A percentile compares a stretch with the other conserved stretches of the same genome.
Evolutionary conservation across 2,797 vertebrate genomes (phyloP).

Genomic region (Coreius guichenoti): DNA sequence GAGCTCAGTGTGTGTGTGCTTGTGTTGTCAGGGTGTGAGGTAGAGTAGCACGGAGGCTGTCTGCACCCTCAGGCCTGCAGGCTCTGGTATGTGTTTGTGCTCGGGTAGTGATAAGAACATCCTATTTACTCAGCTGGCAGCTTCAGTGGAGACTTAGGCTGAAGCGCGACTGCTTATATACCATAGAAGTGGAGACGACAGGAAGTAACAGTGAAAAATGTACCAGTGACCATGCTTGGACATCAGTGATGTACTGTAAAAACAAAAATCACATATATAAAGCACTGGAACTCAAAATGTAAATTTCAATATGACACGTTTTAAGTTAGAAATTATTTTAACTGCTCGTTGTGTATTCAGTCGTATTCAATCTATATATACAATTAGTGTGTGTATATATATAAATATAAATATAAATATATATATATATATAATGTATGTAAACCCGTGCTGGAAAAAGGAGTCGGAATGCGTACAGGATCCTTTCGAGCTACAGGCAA

Average conservation of each 20-base stretch:
- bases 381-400: background rate
- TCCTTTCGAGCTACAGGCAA: no score
- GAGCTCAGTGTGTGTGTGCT: conserved; percentile 29
- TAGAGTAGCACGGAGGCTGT: conserved; percentile 47
- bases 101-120: conserved; percentile 57
- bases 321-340: background rate
- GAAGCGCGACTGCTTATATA: conserved; percentile 50
- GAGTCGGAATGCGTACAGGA: no score
- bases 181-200: conserved; percentile 24
- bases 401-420: no score
- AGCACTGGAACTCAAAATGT: background rate
- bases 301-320: background rate
- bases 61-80: conserved; percentile 41
- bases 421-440: no score
- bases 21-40: conserved; percentile 39
- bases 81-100: conserved; percentile 47
- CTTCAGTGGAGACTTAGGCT: conserved; percentile 49
- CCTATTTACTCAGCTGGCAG: conserved; percentile 52
- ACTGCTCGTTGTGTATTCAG: background rate
- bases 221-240: conserved; percentile 10
- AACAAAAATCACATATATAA: background rate
- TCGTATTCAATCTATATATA: background rate
- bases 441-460: no score
- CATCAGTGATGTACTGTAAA: conserved; percentile 63
- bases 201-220: conserved; percentile 33